Percentiles rank a stretch among this genome's conserved stretches.
Evolutionary conservation across 1,140 invertebrate species (phyloP).

Genomic region (honey bee (Apis mellifera)): DNA sequence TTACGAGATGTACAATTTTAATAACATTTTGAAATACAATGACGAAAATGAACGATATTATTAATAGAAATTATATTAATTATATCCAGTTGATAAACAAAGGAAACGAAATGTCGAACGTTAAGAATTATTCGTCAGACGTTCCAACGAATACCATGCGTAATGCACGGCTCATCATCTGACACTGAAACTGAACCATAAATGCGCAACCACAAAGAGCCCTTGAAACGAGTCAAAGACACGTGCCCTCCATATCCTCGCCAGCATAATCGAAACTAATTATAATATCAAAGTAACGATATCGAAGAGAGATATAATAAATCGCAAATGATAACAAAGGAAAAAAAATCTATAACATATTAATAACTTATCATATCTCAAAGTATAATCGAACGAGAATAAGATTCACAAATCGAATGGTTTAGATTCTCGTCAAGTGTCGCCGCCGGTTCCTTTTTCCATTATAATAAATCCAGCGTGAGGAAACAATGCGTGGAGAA

Average conservation of each 20-base stretch:
- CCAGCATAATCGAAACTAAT: neutral
- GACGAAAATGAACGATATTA: too few species aligned
- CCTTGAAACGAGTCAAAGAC: neutral
- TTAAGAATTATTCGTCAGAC: too few species aligned
- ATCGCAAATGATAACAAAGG: neutral
- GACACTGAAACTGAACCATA: neutral
- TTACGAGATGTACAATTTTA: too few species aligned
- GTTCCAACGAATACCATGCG: too few species aligned
- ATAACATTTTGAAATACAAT: too few species aligned
- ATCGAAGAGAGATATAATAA: too few species aligned
- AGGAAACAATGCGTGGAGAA: conserved; percentile 1
- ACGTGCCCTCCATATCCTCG: neutral
- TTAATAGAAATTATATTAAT: too few species aligned
- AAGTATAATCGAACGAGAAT: neutral
- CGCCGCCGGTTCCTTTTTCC: neutral
- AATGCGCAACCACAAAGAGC: neutral
- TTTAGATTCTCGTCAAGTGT: too few species aligned
- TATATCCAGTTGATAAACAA: too few species aligned
- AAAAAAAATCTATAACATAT: neutral
- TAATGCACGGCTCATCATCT: neutral
- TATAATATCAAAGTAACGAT: neutral
- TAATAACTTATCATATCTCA: neutral
- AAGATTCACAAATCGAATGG: too few species aligned
- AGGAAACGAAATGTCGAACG: too few species aligned
- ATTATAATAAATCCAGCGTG: conserved; percentile 12